These are phyloP conservation scores for Oopsacas minuta DNA, from an alignment of 37 sponge, comb jelly and placozoan species.

Conservation along the genomic window DNA sequence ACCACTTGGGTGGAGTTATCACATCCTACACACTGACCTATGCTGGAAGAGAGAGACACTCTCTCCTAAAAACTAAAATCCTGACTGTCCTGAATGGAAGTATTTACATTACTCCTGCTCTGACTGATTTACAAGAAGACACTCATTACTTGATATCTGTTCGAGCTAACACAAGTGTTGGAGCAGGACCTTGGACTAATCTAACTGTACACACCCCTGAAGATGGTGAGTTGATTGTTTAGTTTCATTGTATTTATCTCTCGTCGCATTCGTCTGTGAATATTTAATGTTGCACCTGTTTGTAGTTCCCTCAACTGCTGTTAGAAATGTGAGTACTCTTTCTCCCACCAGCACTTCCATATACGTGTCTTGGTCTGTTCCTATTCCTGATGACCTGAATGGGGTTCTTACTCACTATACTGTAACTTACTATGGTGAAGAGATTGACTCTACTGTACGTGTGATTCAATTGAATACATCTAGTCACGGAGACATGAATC, in stretches of 20 bases:
- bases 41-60: neutral
- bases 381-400: neutral
- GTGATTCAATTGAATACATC: neutral
- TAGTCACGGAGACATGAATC: neutral
- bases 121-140: neutral
- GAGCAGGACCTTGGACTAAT: neutral
- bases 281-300: neutral
- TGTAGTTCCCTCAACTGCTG: neutral
- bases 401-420: neutral
- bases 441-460: neutral
- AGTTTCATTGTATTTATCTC: no score
- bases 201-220: neutral
- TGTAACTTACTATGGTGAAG: neutral
- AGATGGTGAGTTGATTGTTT: constrained; percentile 8
- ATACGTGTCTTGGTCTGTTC: neutral
- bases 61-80: neutral
- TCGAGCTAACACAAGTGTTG: constrained; percentile 9
- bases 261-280: no score
- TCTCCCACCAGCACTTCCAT: neutral
- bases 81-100: neutral
- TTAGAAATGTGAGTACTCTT: neutral
- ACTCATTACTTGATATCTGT: neutral
- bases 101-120: constrained; percentile 13
- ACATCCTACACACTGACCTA: neutral
- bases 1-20: constrained; percentile 9